phyloP scores from a whole-genome alignment of 2,888 invertebrate species.

The Pyrrhosoma nymphula region DNA sequence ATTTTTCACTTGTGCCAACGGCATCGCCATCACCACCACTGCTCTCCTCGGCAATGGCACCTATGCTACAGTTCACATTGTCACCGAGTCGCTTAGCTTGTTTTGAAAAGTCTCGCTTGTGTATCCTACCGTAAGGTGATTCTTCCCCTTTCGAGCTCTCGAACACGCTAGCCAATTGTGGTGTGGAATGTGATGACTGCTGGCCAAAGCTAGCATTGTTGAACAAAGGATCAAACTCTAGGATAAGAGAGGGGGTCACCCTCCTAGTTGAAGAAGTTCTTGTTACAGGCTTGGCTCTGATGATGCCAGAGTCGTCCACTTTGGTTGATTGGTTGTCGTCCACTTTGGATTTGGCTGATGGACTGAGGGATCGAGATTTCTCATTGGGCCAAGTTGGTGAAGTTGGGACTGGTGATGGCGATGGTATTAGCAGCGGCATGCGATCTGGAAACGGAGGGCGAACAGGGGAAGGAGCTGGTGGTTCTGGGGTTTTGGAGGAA shows the following conservation, averaged over 20 bases:
- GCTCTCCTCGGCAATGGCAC: neutral
- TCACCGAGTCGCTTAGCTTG: constrained; percentile 73
- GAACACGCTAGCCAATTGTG: constrained; percentile 42
- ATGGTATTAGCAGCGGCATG: constrained; percentile 58
- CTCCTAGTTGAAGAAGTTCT: constrained; percentile 77
- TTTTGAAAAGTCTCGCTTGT: constrained; percentile 70
- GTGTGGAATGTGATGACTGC: constrained; percentile 28
- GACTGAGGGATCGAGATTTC: constrained; percentile 77
- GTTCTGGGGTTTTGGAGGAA: neutral
- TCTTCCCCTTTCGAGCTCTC: neutral
- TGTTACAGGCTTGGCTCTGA: constrained; percentile 69
- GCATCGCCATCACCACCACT: neutral
- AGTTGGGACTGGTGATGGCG: constrained; percentile 74
- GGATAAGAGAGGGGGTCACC: constrained; percentile 80
- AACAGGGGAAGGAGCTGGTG: constrained; percentile 21
- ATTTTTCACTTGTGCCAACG: neutral
- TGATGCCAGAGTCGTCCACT: constrained; percentile 73
- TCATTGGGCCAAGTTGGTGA: constrained; percentile 78
- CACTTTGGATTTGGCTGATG: no score
- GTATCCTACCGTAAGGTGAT: constrained; percentile 71
- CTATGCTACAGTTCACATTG: neutral
- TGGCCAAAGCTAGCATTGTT: constrained; percentile 69
- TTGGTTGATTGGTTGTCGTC: constrained; percentile 74
- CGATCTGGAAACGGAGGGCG: constrained; percentile 41
- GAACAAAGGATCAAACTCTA: constrained; percentile 85